Conservation (phyloP, 2,797 vertebrate genomes). For the Pantherophis vulpinus region DNA sequence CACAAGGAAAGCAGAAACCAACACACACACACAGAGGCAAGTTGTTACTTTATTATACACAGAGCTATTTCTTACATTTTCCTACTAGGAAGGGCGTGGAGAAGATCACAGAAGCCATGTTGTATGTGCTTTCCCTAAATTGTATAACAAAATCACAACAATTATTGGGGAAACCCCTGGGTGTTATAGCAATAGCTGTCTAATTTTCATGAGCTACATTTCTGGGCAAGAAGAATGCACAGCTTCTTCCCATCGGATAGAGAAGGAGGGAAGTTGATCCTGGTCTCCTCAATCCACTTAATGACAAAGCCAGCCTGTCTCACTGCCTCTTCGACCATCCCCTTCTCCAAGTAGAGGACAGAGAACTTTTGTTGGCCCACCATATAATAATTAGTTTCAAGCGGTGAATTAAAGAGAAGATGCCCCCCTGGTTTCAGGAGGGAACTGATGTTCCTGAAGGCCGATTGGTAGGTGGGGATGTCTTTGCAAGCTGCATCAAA, state of each 20-base stretch:
- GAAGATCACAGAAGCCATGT: too few species aligned
- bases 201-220: fast-evolving
- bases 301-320: background rate
- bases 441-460: constrained; percentile 11
- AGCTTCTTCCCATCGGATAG: fast-evolving
- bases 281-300: background rate
- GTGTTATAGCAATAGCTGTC: background rate
- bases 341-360: background rate
- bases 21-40: too few species aligned
- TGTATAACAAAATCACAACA: too few species aligned
- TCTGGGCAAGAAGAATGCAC: background rate
- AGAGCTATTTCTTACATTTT: too few species aligned
- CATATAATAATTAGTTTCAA: too few species aligned
- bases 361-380: too few species aligned
- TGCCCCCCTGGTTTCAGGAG: constrained; percentile 34
- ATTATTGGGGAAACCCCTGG: background rate
- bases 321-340: background rate
- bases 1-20: too few species aligned
- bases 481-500: constrained; percentile 48
- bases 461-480: background rate
- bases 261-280: background rate
- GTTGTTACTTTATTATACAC: too few species aligned
- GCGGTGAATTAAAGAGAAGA: constrained; percentile 28
- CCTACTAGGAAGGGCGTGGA: background rate
- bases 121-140: too few species aligned